phyloP scores from a whole-genome alignment of 2,113 vertebrate species.

The Plotosus lineatus region DNA sequence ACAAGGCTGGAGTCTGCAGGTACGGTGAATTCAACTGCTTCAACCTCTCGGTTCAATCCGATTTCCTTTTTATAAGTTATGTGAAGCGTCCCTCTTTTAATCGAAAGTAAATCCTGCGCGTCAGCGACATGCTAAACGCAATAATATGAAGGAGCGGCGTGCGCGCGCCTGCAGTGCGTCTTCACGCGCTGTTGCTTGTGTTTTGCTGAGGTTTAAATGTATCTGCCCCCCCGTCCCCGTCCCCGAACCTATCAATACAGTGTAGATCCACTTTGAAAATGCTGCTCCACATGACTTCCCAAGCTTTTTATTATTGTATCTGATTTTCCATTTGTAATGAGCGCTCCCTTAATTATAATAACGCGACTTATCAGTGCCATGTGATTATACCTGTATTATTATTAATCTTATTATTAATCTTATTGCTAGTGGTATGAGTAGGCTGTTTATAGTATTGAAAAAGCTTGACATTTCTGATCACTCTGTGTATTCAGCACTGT shows the following conservation, averaged over 20 bases:
- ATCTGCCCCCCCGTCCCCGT: too few relatives aligned
- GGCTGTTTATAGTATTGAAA: neutral
- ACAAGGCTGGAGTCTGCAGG: conserved; percentile 47
- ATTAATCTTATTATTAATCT: neutral
- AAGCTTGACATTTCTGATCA: neutral
- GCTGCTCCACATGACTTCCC: too few relatives aligned
- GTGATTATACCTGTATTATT: neutral
- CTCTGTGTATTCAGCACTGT: neutral
- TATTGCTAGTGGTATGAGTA: neutral
- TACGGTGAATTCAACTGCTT: conserved; percentile 40
- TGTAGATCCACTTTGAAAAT: neutral
- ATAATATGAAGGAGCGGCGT: neutral
- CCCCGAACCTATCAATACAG: neutral
- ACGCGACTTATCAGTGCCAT: neutral
- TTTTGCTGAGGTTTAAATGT: conserved; percentile 15
- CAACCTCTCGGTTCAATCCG: neutral
- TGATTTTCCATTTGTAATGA: neutral
- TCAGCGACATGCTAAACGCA: neutral
- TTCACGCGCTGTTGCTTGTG: conserved; percentile 27
- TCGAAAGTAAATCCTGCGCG: neutral
- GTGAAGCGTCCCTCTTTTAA: neutral
- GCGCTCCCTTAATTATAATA: neutral
- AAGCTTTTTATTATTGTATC: neutral
- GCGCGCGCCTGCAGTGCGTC: neutral
- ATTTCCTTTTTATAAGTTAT: neutral